Percentiles rank a stretch among this genome's conserved stretches.
phyloP scores from a whole-genome alignment of 1,140 invertebrate species.

The Drosophila kurseongensis region DNA sequence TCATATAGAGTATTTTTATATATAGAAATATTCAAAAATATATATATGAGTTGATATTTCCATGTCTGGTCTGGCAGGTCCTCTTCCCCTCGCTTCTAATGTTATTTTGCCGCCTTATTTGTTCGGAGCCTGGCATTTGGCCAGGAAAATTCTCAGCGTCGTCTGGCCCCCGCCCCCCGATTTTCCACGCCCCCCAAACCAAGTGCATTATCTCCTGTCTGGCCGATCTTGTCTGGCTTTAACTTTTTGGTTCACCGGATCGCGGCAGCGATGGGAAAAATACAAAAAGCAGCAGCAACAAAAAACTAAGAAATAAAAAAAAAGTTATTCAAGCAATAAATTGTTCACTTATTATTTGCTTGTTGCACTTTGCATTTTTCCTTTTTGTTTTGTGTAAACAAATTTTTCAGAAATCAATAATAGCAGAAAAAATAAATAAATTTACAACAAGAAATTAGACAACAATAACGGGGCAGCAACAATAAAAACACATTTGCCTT shows the following conservation, averaged over 20 bases:
- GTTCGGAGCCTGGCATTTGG: constrained; percentile 60
- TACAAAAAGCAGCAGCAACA: background rate
- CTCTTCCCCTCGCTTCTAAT: constrained; percentile 26
- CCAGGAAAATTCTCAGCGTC: constrained; percentile 52
- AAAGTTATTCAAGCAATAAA: constrained; percentile 68
- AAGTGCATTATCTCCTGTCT: background rate
- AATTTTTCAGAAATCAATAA: constrained; percentile 71
- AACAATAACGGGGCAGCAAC: constrained; percentile 28
- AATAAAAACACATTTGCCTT: constrained; percentile 62
- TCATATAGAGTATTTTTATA: constrained; percentile 8
- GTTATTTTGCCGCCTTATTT: constrained; percentile 56
- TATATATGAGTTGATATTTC: constrained; percentile 23
- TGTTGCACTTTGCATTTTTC: constrained; percentile 45
- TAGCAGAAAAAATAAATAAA: constrained; percentile 18
- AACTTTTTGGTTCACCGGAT: constrained; percentile 28
- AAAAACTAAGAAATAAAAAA: background rate
- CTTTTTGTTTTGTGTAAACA: constrained; percentile 69
- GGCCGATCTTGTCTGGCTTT: constrained; percentile 44
- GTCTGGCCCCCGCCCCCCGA: constrained; percentile 43
- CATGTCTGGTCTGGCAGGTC: constrained; percentile 36
- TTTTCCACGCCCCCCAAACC: constrained; percentile 3
- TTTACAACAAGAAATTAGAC: constrained; percentile 43
- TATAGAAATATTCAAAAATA: constrained; percentile 9
- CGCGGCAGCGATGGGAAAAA: background rate
- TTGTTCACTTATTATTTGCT: constrained; percentile 41